Base-by-base conservation (phyloP, 2,888 invertebrate genomes). In the Amblyteles armatorius region DNA sequence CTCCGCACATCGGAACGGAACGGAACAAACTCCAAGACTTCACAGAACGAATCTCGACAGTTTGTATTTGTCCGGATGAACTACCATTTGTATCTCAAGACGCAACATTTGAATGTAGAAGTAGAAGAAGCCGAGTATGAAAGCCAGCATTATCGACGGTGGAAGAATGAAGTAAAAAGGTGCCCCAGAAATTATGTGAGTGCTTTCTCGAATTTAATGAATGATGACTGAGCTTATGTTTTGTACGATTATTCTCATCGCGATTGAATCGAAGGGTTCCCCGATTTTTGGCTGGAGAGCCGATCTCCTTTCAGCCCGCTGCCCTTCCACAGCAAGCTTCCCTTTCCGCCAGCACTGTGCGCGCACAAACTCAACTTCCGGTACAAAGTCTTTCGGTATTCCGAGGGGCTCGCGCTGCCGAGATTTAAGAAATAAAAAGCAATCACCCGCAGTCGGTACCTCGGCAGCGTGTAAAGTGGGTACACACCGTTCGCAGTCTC, bases 71-170 rank as follows among this genome's bases (percentile, higher is more conserved):
- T 91, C 90, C n/a, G 89, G 88, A 19, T 89, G 90, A 26, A 93
- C 57, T 60, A 90, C 86, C 89, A 93, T 91, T 83, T 93, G 92
- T 44, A 93, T 7, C 80, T 93, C 92, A 9, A 93, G 85, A n/a
- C 92, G 88, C n/a, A 93, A 85, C 44, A 92, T 78, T 86, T 92
- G 90, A 26, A 89, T 85, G 86, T 92, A 91, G 72, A 93, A 91
- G 84, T 92, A 93, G 29, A 92, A 88, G 76, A 92, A 93, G 6
- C 92, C 93, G 11, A 93, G 81, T 71, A 92, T 91, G 77, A 89
- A 88, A 13, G 92, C 91, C 48, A 92, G 81, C 93, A 93, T 93
- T 79, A 57, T 89, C 67, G 48, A 13, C 16, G 40, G 4, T 22
- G 9, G 48, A 40, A 72, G 33, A 52, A 33, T 11, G 16, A 11